Evolutionary conservation across 2,113 vertebrate species (phyloP).

Genomic region (Oreotragus oreotragus): DNA sequence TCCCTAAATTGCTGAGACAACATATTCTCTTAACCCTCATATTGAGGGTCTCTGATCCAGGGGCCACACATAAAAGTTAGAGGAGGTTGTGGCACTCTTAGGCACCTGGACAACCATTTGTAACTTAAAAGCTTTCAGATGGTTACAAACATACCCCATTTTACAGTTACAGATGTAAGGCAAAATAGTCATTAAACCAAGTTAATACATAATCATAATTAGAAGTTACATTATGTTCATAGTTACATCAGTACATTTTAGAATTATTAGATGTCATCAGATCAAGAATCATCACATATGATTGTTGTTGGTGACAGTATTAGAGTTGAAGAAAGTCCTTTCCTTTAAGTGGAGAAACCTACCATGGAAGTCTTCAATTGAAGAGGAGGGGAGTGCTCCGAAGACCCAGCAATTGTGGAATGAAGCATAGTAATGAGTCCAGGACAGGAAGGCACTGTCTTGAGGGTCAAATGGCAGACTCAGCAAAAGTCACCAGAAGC

Average conservation of each 20-base stretch:
- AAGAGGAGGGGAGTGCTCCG: not conserved
- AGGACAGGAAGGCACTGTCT: not conserved
- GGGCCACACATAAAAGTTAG: not conserved
- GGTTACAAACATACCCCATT: not conserved
- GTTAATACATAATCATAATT: not conserved
- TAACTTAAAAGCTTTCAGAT: not conserved
- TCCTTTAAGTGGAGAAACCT: not conserved
- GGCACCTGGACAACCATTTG: not conserved
- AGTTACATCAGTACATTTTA: not conserved
- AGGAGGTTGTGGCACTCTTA: not conserved
- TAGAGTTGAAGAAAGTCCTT: not conserved
- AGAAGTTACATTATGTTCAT: not conserved
- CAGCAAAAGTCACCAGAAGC: not conserved
- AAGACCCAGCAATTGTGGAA: not conserved
- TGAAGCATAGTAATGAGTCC: not conserved
- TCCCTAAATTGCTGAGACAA: not conserved
- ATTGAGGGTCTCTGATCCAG: not conserved
- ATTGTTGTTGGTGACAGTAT: not conserved
- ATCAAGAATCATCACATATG: not conserved
- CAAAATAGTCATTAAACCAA: not conserved
- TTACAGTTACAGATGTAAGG: not conserved
- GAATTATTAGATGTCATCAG: not conserved
- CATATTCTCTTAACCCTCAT: not conserved
- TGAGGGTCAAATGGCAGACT: not conserved
- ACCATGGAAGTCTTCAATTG: not conserved